Percentiles rank a stretch among this genome's conserved stretches.
These are phyloP conservation scores for Pseudorhiza aurosa DNA, from an alignment of 30 jellyfish, hydroid and myxozoan genomes.

Conservation along the genomic window DNA sequence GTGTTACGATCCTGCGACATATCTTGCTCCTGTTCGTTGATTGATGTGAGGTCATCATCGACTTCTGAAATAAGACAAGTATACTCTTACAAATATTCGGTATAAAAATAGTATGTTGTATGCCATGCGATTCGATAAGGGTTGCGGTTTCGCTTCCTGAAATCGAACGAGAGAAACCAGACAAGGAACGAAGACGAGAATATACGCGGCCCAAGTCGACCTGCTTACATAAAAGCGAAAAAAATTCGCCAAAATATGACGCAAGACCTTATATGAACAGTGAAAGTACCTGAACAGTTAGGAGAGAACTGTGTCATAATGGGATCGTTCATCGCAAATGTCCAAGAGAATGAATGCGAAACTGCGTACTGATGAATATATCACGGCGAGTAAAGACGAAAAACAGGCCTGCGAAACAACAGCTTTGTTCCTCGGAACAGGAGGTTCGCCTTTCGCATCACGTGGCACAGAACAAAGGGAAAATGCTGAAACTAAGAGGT, in stretches of 20 bases:
- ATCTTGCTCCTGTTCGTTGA: conserved; percentile 93
- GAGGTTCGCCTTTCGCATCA: conserved; percentile 15
- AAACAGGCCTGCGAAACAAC: conserved; percentile 6
- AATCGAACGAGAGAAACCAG: too few relatives aligned
- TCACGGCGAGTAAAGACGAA: conserved; percentile 1
- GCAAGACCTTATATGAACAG: neutral
- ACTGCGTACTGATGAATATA: neutral
- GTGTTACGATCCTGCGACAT: conserved; percentile 90
- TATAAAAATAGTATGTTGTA: too few relatives aligned
- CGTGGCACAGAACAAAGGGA: conserved; percentile 33
- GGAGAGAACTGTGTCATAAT: neutral
- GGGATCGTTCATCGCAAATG: conserved; percentile 6
- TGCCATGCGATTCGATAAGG: too few relatives aligned
- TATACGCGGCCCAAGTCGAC: neutral
- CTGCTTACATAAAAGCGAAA: neutral
- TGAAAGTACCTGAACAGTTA: conserved; percentile 5
- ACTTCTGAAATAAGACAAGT: conserved; percentile 24
- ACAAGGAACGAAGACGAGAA: too few relatives aligned
- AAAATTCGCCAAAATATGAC: neutral
- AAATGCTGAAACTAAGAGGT: conserved; percentile 6
- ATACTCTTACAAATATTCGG: neutral
- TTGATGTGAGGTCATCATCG: conserved; percentile 91
- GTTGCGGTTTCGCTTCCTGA: too few relatives aligned
- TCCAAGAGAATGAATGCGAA: neutral
- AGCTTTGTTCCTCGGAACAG: conserved; percentile 15